Evolutionary conservation across 2,797 vertebrate genomes (phyloP).

Genomic region (Gallirallus australis): DNA sequence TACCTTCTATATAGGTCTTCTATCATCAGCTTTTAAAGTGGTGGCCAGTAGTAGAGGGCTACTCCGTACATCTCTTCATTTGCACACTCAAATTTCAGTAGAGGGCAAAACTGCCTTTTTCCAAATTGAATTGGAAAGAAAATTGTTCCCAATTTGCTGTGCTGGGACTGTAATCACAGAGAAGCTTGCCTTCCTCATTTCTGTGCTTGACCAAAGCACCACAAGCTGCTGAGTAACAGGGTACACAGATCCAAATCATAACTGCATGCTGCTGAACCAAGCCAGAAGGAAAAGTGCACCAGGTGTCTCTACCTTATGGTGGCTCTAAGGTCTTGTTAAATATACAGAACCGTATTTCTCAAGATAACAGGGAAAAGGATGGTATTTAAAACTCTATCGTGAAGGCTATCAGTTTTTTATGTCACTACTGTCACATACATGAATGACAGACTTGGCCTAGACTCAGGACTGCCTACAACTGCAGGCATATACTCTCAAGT

Average conservation of each 20-base stretch:
- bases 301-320: background rate
- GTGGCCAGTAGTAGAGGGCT: background rate
- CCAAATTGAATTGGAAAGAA: background rate
- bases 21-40: background rate
- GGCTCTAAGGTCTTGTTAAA: background rate
- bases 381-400: background rate
- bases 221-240: background rate
- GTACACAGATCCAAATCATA: background rate
- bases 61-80: background rate
- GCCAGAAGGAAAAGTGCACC: background rate
- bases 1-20: background rate
- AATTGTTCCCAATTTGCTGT: background rate
- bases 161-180: background rate
- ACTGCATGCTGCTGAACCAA: background rate
- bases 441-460: background rate
- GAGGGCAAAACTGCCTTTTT: background rate
- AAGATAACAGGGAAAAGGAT: background rate
- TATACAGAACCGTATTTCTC: background rate
- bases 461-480: background rate
- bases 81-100: background rate
- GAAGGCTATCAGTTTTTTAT: background rate
- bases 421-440: background rate
- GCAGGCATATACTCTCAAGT: background rate
- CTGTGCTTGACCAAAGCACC: background rate
- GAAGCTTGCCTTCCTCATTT: background rate